Conservation (phyloP, 2,113 vertebrate genomes). For the Pyrgilauda ruficollis region DNA sequence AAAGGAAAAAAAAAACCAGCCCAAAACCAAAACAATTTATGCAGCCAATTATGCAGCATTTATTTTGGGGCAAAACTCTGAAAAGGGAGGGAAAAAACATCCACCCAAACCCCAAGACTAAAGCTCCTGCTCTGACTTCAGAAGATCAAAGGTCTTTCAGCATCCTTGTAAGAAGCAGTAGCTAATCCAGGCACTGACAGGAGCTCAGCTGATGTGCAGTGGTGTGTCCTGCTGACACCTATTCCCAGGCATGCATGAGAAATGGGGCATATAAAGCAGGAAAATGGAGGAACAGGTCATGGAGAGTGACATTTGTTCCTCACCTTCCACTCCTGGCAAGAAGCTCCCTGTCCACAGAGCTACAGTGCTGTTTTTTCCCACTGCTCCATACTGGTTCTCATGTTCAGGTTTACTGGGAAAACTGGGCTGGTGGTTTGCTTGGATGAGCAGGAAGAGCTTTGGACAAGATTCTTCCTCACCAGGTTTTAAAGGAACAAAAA, state of each 20-base stretch:
- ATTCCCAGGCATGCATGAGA: constrained; percentile 41
- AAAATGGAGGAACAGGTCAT: neutral
- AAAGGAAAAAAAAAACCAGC: neutral
- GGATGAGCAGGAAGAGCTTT: neutral
- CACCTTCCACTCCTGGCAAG: neutral
- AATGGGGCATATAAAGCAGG: neutral
- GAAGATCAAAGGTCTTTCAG: constrained; percentile 42
- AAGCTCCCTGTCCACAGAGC: neutral
- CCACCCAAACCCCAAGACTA: neutral
- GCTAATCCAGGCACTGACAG: neutral
- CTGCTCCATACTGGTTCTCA: accelerated
- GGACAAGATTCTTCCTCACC: neutral
- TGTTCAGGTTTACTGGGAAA: neutral
- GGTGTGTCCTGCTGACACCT: constrained; percentile 38
- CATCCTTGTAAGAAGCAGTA: neutral
- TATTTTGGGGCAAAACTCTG: neutral
- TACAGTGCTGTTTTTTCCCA: accelerated
- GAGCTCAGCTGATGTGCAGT: constrained; percentile 5
- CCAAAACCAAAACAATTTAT: no score
- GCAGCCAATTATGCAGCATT: neutral
- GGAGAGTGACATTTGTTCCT: neutral
- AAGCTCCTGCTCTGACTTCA: neutral
- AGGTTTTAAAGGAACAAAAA: neutral
- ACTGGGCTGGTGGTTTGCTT: neutral
- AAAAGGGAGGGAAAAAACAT: neutral